Evolutionary conservation across 37 sponge, comb jelly and placozoan genomes (phyloP), one percentile per base, ranked within the genome.

Genomic region (Halichondria panicea): DNA sequence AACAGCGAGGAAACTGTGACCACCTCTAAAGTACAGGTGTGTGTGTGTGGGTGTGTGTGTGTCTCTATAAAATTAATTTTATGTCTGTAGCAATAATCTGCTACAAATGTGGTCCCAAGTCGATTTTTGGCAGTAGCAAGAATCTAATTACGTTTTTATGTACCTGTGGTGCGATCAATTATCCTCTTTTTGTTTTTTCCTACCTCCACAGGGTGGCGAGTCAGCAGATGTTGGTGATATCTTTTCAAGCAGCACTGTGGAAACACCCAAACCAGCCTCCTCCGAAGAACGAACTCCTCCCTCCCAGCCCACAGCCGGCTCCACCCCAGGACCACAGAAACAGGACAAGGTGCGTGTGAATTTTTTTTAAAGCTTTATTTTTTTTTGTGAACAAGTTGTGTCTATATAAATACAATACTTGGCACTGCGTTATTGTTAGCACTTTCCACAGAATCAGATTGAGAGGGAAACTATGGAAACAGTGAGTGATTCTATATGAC

Each of bases 11-110:
- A n/a, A n/a, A n/a, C n/a, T n/a, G n/a, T n/a, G n/a, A n/a, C n/a
- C n/a, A n/a, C n/a, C n/a, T n/a, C 11, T 4, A 34, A 3, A 22
- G 43, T 4, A 11, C 43, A 50, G 42, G 72, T 70, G 72, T 70
- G 72, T 70, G 72, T 70, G 72, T 70, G 72, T 70, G 72, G 42
- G 72, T 70, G 72, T 70, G 72, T 70, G 72, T 70, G 72, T 70
- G 72, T 70, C 50, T 48, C 50, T 70, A 50, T 70, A 50, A 43
- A 50, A 43, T 45, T 70, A 50, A 43, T 45, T 70, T 45, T 70
- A 50, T 70, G 72, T 70, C 50, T 70, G 72, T 70, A 50, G n/a
- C n/a, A n/a, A n/a, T n/a, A n/a, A n/a, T n/a, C n/a, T n/a, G n/a
- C n/a, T n/a, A n/a, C n/a, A n/a, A n/a, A n/a, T n/a, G n/a, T n/a